Conservation (phyloP, 2,888 invertebrate species). For the Strigamia crassipes region DNA sequence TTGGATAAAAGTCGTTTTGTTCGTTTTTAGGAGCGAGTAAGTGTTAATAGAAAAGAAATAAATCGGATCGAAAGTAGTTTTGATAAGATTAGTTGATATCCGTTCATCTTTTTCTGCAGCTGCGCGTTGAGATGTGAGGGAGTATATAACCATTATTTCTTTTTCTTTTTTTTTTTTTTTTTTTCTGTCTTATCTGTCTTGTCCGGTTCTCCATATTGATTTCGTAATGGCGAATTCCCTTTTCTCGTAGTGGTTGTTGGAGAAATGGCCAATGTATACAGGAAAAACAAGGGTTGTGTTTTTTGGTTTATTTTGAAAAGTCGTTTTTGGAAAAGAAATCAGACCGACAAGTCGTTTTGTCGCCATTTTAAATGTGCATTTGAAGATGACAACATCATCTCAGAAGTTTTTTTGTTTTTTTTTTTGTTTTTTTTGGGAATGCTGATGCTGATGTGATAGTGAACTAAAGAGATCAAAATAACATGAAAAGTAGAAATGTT, state of each 20-base stretch:
- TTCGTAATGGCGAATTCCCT: not conserved
- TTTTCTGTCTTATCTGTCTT: not conserved
- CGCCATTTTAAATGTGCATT: too few relatives aligned
- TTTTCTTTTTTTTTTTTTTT: not conserved
- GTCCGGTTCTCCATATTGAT: not conserved
- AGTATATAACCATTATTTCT: constrained; percentile 36
- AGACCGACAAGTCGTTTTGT: too few relatives aligned
- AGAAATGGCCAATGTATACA: not conserved
- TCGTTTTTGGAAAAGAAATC: too few relatives aligned
- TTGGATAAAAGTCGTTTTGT: not conserved
- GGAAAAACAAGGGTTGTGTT: not conserved
- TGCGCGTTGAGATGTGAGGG: constrained; percentile 22
- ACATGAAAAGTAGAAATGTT: too few relatives aligned
- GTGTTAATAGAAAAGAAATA: constrained; percentile 2
- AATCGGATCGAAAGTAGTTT: not conserved
- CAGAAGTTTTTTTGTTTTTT: too few relatives aligned
- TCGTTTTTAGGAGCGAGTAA: not conserved
- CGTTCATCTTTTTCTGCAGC: constrained; percentile 27
- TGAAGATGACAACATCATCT: too few relatives aligned
- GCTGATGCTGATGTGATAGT: too few relatives aligned
- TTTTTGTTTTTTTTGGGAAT: too few relatives aligned
- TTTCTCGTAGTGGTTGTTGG: not conserved
- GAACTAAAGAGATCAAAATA: too few relatives aligned
- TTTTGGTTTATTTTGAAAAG: too few relatives aligned
- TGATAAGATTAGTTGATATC: constrained; percentile 29